Evolutionary conservation across 2,113 vertebrate species (phyloP).

Genomic region (Galeopterus variegatus): DNA sequence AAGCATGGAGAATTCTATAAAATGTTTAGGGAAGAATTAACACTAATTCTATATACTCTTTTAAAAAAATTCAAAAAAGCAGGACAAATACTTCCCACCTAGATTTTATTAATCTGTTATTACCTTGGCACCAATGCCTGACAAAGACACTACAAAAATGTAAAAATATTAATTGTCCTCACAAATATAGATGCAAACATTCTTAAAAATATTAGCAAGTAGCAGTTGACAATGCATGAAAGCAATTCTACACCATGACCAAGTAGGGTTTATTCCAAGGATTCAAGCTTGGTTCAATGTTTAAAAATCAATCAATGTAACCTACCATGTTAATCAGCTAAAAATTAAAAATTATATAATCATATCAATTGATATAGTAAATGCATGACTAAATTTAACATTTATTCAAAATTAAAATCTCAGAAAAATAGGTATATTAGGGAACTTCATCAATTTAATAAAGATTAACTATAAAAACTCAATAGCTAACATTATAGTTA

Average conservation of each 20-base stretch:
- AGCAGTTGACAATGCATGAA: background rate
- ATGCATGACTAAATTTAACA: background rate
- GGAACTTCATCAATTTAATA: background rate
- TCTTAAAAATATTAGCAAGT: background rate
- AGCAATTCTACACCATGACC: background rate
- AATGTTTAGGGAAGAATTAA: background rate
- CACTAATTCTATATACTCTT: background rate
- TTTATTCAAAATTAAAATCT: background rate
- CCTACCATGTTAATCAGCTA: background rate
- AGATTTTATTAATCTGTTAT: background rate
- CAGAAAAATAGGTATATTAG: background rate
- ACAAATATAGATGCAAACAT: background rate
- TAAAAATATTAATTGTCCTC: background rate
- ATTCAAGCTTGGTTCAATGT: background rate
- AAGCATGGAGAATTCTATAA: background rate
- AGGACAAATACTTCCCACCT: background rate
- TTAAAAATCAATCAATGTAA: background rate
- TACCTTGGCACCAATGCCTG: background rate
- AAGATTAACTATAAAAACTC: background rate
- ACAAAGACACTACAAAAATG: background rate
- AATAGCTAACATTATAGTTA: background rate
- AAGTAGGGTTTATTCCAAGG: background rate
- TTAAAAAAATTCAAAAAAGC: background rate
- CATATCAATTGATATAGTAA: background rate
- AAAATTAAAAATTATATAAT: background rate